Evolutionary conservation across 2,113 vertebrate species (phyloP), one percentile per base, ranked within the genome.

Genomic region (Elephas maximus): DNA sequence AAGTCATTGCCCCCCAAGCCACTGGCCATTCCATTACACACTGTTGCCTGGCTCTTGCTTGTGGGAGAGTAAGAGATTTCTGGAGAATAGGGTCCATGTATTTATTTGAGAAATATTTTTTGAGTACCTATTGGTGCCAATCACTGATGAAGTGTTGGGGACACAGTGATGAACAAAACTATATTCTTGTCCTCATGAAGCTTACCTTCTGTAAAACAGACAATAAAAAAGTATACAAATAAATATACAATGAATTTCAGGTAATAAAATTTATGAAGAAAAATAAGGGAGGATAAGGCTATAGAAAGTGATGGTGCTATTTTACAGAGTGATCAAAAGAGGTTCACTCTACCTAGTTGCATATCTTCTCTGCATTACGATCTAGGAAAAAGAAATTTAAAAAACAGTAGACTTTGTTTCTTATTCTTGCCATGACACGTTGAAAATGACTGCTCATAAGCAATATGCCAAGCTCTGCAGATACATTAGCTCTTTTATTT

Each of bases 171-270:
- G 41, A 96, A 48, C 45, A 67, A 81, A 84, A 57, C 1, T 37
- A 17, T 10, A 6, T 79, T 82, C 45, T 89, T 91, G 3, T 95
- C 77, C 24, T 84, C 44, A 21, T 60, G 21, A 79, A 69, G 26
- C 26, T 65, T 57, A 78, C 37, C 44, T 94, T 94, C 80, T 53
- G 28, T n/a, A 88, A 94, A 44, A 41, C 17, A 91, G 24, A 67
- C 23, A 44, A 2, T 23, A 73, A 65, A 44, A 24, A 44, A 80
- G 30, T 37, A 14, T 21, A 73, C 67, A 60, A 63, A 53, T 69
- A 91, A 45, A 48, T 51, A 91, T 2, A 10, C 60, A 77, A 5
- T 51, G 37, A 0, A 3, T 24, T 79, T 89, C 67, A 69, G 84
- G 65, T 81, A 76, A 57, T 53, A 28, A 67, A 24, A 44, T 12